Base-by-base conservation (phyloP, 2,888 invertebrate genomes). In the Yponomeuta malinellus region DNA sequence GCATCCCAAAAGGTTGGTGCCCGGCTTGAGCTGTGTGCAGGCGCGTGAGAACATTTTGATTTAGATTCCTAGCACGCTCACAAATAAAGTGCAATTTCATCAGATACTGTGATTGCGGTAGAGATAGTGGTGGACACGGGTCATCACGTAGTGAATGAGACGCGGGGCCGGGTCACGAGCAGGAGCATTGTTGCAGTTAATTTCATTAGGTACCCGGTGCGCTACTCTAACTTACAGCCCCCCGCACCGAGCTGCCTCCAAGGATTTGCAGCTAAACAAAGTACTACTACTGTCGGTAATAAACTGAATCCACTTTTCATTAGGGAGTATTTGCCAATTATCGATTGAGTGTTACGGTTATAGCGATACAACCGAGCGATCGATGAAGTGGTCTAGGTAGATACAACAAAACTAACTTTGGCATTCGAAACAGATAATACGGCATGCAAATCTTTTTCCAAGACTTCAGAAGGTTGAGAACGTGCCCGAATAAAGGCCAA, bases 11-110 rank as follows among this genome's bases (percentile, higher is more conserved):
- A 43, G 12, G 52, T 59, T 15, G 15, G 52, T 59, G 12, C 15
- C 15, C 2, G 52, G 5, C 6, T 43, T 43, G 43, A 43, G 9
- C 43, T 43, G 43, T 8, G 29, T 48, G 75, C 76, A 82, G 83
- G 84, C 29, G 85, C 88, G 87, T 88, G 87, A 86, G 88, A 88
- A 88, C 81, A 76, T 79, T 76, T 77, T 75, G 23, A 75, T 74
- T 70, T 72, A 64, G 77, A 78, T 82, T 79, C 78, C 83, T 79
- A 81, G 80, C 81, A 80, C 81, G 81, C 83, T 86, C 81, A 85
- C 84, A 87, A 88, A 89, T 88, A 85, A 88, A 88, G 87, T 83
- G 86, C 86, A 88, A 87, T 88, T 87, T 87, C 80, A 81, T 82
- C 79, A 73, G 79, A 80, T 80, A 79, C 78, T 76, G 76, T 79